Conservation (phyloP, 30 jellyfish, hydroid and myxozoan genomes). For the Cassiopea xamachana region DNA sequence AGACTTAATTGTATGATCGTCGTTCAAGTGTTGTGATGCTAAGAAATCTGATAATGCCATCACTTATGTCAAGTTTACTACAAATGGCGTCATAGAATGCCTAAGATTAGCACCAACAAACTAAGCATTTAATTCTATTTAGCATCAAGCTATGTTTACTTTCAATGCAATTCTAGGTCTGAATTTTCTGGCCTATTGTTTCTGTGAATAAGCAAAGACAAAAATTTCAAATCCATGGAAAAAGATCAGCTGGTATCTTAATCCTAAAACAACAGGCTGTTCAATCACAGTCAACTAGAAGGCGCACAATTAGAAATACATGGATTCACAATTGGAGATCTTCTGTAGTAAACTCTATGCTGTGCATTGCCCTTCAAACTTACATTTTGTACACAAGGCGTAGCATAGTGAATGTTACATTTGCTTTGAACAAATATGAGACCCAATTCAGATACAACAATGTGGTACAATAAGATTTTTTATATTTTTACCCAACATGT, state of each 20-base stretch:
- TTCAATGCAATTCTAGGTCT: slow-evolving; percentile 25
- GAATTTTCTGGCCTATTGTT: slow-evolving; percentile 22
- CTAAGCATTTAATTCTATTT: slow-evolving; percentile 44
- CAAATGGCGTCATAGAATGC: slow-evolving; percentile 54
- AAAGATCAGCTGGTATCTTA: slow-evolving; percentile 56
- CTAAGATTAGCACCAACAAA: slow-evolving; percentile 39
- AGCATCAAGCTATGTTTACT: slow-evolving; percentile 6
- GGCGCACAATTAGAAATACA: not conserved
- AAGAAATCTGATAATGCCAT: slow-evolving; percentile 1
- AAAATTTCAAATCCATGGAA: not conserved
- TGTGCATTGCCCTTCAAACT: not conserved
- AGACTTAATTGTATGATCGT: not conserved
- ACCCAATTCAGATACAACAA: too few relatives aligned
- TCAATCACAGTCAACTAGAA: not conserved
- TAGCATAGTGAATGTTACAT: too few relatives aligned
- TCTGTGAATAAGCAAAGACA: not conserved
- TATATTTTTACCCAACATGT: too few relatives aligned
- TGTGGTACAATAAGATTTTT: too few relatives aligned
- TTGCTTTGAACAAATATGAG: too few relatives aligned
- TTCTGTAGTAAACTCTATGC: not conserved
- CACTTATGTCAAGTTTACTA: slow-evolving; percentile 16
- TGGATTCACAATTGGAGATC: not conserved
- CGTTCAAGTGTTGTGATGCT: not conserved
- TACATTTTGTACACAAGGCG: too few relatives aligned
- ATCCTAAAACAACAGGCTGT: slow-evolving; percentile 40